Conservation (phyloP, 2,888 invertebrate species). For the Cinara cedri region DNA sequence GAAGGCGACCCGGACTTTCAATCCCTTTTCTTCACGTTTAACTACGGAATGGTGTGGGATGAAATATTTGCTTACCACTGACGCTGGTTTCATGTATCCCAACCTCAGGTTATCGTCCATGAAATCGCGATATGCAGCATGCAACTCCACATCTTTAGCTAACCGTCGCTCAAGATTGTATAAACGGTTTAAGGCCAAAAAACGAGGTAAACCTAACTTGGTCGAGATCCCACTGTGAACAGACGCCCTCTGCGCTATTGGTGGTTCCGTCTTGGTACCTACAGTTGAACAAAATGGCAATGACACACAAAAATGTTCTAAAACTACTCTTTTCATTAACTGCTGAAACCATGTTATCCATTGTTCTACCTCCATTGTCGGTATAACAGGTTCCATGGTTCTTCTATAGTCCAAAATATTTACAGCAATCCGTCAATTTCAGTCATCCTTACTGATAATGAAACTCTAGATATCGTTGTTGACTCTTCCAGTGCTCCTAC, state of each 20-base stretch:
- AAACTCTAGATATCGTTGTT: not conserved
- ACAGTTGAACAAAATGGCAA: not conserved
- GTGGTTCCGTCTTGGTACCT: not conserved
- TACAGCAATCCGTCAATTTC: not conserved
- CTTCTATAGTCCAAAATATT: not conserved
- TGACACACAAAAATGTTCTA: not conserved
- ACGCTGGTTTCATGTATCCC: not conserved
- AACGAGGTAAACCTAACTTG: not conserved
- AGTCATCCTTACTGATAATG: not conserved
- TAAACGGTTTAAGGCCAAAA: not conserved
- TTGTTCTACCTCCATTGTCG: not conserved
- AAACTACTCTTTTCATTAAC: not conserved
- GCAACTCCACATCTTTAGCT: not conserved
- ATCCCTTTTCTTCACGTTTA: not conserved
- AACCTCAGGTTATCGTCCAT: not conserved
- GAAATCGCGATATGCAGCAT: not conserved
- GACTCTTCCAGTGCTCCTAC: not conserved
- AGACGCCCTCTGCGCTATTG: not conserved
- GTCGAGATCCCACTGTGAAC: not conserved
- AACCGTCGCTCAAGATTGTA: not conserved
- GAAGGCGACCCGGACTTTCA: not conserved
- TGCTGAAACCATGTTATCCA: not conserved
- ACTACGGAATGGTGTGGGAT: slow-evolving; percentile 5
- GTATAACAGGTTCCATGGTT: not conserved
- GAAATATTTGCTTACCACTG: not conserved